Percentiles rank a stretch among this genome's conserved stretches.
These are phyloP conservation scores for Furcula furcula DNA, from an alignment of 2,888 invertebrate genomes.

Conservation along the genomic window DNA sequence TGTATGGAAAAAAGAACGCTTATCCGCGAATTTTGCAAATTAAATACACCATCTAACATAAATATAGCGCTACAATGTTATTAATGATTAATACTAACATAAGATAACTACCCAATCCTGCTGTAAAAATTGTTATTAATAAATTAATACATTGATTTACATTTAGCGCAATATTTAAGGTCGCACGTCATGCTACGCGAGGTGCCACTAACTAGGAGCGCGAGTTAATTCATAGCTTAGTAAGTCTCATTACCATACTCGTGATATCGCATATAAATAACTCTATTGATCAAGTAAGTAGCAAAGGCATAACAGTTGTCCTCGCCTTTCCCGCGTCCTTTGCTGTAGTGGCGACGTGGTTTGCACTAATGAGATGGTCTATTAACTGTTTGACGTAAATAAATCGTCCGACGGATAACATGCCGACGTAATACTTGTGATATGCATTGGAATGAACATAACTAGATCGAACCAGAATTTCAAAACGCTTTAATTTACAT, in stretches of 20 bases:
- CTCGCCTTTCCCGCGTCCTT: conserved; percentile 62
- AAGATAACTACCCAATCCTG: too few species aligned
- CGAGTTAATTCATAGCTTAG: conserved; percentile 46
- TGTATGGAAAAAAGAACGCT: too few species aligned
- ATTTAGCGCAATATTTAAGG: conserved; percentile 30
- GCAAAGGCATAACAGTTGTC: conserved; percentile 35
- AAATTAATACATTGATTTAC: too few species aligned
- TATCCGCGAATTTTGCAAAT: too few species aligned
- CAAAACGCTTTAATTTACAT: too few species aligned
- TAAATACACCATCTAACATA: too few species aligned
- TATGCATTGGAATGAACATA: conserved; percentile 22
- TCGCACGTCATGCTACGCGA: conserved; percentile 29
- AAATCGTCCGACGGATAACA: conserved; percentile 42
- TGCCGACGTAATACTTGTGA: conserved; percentile 11
- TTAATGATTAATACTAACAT: too few species aligned
- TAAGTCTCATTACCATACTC: conserved; percentile 52
- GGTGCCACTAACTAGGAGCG: conserved; percentile 44
- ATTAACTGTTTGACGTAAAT: conserved; percentile 69
- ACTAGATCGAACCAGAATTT: conserved; percentile 10
- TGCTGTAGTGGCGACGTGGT: conserved; percentile 62
- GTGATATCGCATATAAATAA: conserved; percentile 55
- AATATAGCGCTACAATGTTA: too few species aligned
- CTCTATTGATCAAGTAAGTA: conserved; percentile 44
- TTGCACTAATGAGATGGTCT: conserved; percentile 70
- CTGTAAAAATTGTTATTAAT: conserved; percentile 10